phyloP scores from a whole-genome alignment of 2,888 invertebrate species.

The Gisinianus flammeolus region DNA sequence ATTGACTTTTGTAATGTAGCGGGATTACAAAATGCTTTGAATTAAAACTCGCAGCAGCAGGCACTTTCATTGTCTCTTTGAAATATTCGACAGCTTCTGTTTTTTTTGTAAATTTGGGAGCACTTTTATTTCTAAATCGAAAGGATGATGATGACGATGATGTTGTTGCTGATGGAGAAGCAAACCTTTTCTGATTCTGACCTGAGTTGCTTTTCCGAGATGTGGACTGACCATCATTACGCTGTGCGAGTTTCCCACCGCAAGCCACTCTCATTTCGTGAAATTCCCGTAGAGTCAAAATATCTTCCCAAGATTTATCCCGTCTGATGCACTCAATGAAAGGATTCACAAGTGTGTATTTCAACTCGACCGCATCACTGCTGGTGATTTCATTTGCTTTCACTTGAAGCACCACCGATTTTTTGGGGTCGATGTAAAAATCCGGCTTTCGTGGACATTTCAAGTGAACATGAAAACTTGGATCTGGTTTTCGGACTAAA shows the following conservation, averaged over 20 bases:
- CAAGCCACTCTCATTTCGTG: constrained; percentile 66
- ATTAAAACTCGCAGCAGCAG: not conserved
- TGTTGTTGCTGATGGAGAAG: not conserved
- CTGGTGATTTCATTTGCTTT: constrained; percentile 81
- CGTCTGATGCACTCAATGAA: constrained; percentile 75
- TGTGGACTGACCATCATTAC: constrained; percentile 43
- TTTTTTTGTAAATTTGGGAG: no score
- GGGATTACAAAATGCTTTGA: constrained; percentile 5
- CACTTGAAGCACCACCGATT: constrained; percentile 73
- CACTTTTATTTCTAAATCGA: not conserved
- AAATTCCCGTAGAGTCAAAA: constrained; percentile 76
- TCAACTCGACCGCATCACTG: constrained; percentile 71
- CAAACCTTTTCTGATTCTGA: not conserved
- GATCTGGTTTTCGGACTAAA: constrained; percentile 65
- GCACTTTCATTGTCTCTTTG: no score
- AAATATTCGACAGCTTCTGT: no score
- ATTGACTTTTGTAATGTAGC: not conserved
- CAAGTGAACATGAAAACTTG: constrained; percentile 38
- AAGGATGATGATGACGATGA: not conserved
- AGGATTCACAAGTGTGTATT: constrained; percentile 85
- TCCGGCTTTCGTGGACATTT: constrained; percentile 50
- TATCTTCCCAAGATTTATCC: constrained; percentile 83
- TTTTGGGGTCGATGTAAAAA: constrained; percentile 56
- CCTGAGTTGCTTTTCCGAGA: no score
- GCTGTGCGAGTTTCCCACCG: constrained; percentile 58